Evolutionary conservation across 2,113 vertebrate species (phyloP), one percentile per base, ranked within the genome.

Genomic region (Arenaria interpres): DNA sequence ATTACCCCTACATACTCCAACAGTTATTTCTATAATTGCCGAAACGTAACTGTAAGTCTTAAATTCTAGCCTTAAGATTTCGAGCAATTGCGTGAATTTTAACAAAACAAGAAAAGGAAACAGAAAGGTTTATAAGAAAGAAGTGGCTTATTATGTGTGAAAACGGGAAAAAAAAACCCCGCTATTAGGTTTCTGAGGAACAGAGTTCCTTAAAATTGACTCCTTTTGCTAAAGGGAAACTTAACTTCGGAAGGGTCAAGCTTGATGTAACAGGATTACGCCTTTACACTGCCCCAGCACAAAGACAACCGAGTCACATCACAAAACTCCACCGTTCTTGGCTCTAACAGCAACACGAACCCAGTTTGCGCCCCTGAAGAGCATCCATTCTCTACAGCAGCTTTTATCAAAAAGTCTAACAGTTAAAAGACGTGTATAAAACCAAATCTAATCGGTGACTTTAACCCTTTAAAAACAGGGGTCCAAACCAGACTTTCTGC

Each of bases 401-500:
- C 80, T 81, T 76, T 10, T 6, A 9, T 3, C 2, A 2, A 53
- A 20, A 37, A 27, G 12, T 0, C 3, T 6, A 8, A 15, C 15
- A 62, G 24, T n/a, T 30, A 17, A 28, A 50, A 35, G 54, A 37
- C 4, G 0, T 1, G 7, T 4, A 4, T 1, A 37, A 16, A 75
- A 5, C 6, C 1, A 27, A 32, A 41, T 2, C 24, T 4, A 0
- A 4, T 0, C 6, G 7, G 20, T 4, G 39, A 32, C 15, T 43
- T 68, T 3, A 41, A 7, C 3, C 23, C 35, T 6, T n/a, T 32
- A 51, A 4, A 4, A 7, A 45, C 35, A 57, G 3, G 14, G 14
- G 6, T 15, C 51, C 78, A 43, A 54, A 60, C 0, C 3, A 39
- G 22, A 5, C 33, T 17, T 41, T 35, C 50, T 21, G 66, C 68